Evolutionary conservation across 2,888 invertebrate genomes (phyloP), one percentile per base, ranked within the genome.

Genomic region (Drosophila nr. medialis): DNA sequence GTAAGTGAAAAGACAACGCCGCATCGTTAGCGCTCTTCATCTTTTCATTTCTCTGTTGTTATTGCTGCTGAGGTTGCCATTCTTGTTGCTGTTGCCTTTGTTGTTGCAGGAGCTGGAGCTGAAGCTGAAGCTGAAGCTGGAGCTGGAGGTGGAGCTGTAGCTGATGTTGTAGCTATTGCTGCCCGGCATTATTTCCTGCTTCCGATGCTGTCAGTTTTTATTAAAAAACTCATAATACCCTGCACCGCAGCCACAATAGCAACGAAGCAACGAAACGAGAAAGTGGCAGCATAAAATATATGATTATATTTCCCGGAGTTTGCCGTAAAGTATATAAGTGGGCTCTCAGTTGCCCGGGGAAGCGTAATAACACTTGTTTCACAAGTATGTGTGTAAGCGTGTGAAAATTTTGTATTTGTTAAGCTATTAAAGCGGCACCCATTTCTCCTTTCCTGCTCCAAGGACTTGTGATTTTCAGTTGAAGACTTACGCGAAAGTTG

Each of bases 191-290:
- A 84, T 81, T 66, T 71, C 49, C 81, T 60, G 73, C 62, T 53
- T 63, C 36, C 59, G 72, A 63, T 63, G 72, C 70, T 72, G 80
- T 75, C 76, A 72, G 70, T 72, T 85, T 82, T 75, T 81, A 81
- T 81, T 85, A 81, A 81, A 85, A 85, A 85, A 71, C 76, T 85
- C 81, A 82, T 81, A 85, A 79, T 75, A 61, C 67, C 64, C 62
- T 68, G 67, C 72, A 67, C 56, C 64, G 75, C 63, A 34, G 65
- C 69, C 48, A 50, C 50, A 69, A 65, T 30, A 42, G 29, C 45
- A 40, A 70, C 15, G 24, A n/a, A 29, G 7, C 6, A 54, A 21
- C 8, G 48, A 45, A 48, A 30, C 40, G 40, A 54, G 60, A 36
- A 42, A 48, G 45, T 29, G 4, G 45, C 32, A 1, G 18, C 55